phyloP scores from a whole-genome alignment of 2,797 vertebrate species.

The Gymnothorax reevesii region DNA sequence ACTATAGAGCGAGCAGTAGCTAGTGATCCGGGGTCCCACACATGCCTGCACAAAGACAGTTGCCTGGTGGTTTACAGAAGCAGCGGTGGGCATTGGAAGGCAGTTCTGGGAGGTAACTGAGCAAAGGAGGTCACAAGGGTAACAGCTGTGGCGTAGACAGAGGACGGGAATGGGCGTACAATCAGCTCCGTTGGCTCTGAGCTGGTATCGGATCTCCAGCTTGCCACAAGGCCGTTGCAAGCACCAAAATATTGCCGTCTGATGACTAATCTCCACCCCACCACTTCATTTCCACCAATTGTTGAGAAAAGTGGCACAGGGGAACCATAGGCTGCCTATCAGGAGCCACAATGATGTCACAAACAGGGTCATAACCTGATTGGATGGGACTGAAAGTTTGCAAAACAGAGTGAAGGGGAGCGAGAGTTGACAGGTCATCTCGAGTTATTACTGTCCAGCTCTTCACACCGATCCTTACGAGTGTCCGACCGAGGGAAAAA shows the following conservation, averaged over 20 bases:
- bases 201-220: slow-evolving; percentile 53
- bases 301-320: slow-evolving; percentile 40
- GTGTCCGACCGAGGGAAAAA: slow-evolving; percentile 62
- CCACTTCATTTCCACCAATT: slow-evolving; percentile 50
- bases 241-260: slow-evolving; percentile 42
- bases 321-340: background rate
- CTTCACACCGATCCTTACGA: slow-evolving; percentile 54
- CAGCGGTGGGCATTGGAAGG: slow-evolving; percentile 30
- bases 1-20: slow-evolving; percentile 52
- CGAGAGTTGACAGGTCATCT: slow-evolving; percentile 46
- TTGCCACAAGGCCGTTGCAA: slow-evolving; percentile 48
- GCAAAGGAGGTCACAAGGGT: slow-evolving; percentile 54
- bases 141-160: slow-evolving; percentile 44
- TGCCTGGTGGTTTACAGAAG: slow-evolving; percentile 60
- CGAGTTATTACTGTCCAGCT: slow-evolving; percentile 50
- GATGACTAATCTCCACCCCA: slow-evolving; percentile 50
- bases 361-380: slow-evolving; percentile 50
- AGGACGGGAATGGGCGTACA: slow-evolving; percentile 22
- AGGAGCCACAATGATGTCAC: slow-evolving; percentile 59
- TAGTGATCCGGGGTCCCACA: slow-evolving; percentile 35
- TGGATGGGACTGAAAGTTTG: slow-evolving; percentile 49
- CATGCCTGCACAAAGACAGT: slow-evolving; percentile 23
- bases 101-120: slow-evolving; percentile 44
- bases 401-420: slow-evolving; percentile 41
- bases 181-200: slow-evolving; percentile 59